These are phyloP conservation scores for Phycodurus eques DNA, from an alignment of 2,113 vertebrate genomes.

Conservation along the genomic window DNA sequence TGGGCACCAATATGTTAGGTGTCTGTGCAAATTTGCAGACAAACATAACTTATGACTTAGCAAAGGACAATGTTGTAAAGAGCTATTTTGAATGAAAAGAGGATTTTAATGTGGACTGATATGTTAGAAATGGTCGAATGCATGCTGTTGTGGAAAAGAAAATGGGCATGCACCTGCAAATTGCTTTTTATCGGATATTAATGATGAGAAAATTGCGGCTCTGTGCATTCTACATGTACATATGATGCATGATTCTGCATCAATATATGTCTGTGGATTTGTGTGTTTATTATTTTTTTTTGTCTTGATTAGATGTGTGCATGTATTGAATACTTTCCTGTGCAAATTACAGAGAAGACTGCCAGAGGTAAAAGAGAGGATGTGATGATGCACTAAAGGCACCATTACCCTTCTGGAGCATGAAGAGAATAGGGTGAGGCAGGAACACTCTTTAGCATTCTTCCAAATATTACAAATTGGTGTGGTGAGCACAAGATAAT, in stretches of 20 bases:
- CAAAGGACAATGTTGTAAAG: constrained; percentile 17
- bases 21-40: constrained; percentile 26
- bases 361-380: constrained; percentile 45
- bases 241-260: neutral
- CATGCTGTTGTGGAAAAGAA: neutral
- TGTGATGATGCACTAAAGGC: constrained; percentile 45
- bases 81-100: neutral
- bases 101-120: too few relatives aligned
- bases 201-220: neutral
- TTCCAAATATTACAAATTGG: constrained; percentile 42
- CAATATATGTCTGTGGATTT: constrained; percentile 27
- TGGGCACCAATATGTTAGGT: constrained; percentile 16
- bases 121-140: neutral
- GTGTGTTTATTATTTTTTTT: neutral
- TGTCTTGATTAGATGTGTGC: constrained; percentile 5
- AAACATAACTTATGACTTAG: constrained; percentile 18
- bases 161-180: neutral
- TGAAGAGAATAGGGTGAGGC: constrained; percentile 20
- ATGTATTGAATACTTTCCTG: constrained; percentile 36
- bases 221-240: neutral
- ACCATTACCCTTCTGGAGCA: constrained; percentile 38
- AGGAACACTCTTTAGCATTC: constrained; percentile 26
- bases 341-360: constrained; percentile 41
- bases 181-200: neutral
- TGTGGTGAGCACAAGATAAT: neutral